Evolutionary conservation across 35 echinoderm and acorn worm genomes (phyloP), one percentile per base, ranked within the genome.

Genomic region (Lytechinus pictus): DNA sequence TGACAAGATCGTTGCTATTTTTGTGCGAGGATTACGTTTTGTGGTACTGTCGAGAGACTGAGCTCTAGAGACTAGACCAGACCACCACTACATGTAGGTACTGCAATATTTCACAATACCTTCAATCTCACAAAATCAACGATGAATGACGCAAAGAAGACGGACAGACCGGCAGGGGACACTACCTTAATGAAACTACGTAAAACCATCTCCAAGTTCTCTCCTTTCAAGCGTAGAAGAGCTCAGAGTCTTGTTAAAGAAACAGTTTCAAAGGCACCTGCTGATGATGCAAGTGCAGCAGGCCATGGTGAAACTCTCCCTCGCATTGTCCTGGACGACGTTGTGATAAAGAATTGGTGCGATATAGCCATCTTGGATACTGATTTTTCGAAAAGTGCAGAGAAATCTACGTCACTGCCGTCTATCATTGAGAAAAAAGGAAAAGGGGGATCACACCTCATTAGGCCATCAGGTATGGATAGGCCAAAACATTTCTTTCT

Each of bases 331-430:
- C 66, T 7, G 66, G 66, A 79, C 66, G 19, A 24, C 66, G n/a
- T 6, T 79, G 6, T 24, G 4, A 9, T 57, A 24, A 79, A 79
- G 66, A 79, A 79, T 24, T 79, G 66, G 66, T 79, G 66, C n/a
- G 66, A 79, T n/a, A 79, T 79, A 79, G 66, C 66, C 66, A 79
- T 79, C 66, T 24, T 79, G 66, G 66, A 79, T 79, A 79, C 66
- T 24, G 66, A 79, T 79, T 79, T 79, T 79, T 4, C 19, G 16
- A n/a, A 79, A 24, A 79, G 66, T 79, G 66, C 19, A 24, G 66
- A 79, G 66, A 79, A 79, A 79, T 79, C 66, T 24, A 79, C n/a
- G 19, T 79, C 66, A 4, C 66, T 79, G 16, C 66, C 66, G 21
- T 79, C 66, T 19, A 79, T 79, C 66, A 79, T 79, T 79, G 66